Base-by-base conservation (phyloP, 2,888 invertebrate genomes). In the Stictocephala bisonia region DNA sequence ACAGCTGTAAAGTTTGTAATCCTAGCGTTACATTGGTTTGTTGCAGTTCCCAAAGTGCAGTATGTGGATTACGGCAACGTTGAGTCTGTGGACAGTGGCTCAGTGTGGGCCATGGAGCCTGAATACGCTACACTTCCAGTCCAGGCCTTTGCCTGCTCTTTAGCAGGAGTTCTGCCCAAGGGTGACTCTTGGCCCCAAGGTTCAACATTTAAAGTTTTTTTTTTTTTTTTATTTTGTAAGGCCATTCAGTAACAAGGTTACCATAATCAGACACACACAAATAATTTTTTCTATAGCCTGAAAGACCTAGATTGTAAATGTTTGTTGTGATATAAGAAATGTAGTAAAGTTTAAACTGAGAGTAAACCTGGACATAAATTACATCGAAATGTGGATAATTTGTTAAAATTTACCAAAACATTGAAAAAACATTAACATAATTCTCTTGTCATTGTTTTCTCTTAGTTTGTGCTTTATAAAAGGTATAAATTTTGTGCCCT, bases 31-130 rank as follows among this genome's bases (percentile, higher is more conserved):
- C 40, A 2, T 29, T 35, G 71, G 31, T 44, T 41, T 35, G 27
- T 68, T 71, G 3, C 66, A 79, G 79, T 60, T 9, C 72, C 67
- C 20, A 67, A 69, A 72, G 91, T 94, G 0, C 86, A 88, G 26
- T 93, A 91, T 80, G 87, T 94, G 0, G 94, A 94, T 83, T 93
- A 91, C 79, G 94, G 94, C 2, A 93, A 93, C 80, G 87, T 87
- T 71, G 88, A 90, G 44, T 84, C 88, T 0, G 90, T 93, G 0
- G 87, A 88, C 53, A 85, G 86, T 0, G 86, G 85, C 74, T 90
- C 91, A 78, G 88, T 93, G 24, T 93, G 90, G 88, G 89, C 66
- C 85, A 93, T 73, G 91, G 93, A 78, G 86, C 85, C 56, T 87
- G 89, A 77, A 74, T 87, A 92, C 75, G 86, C 90, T 82, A 85